Evolutionary conservation across 2,797 vertebrate genomes (phyloP).

Genomic region (Momotus momota): DNA sequence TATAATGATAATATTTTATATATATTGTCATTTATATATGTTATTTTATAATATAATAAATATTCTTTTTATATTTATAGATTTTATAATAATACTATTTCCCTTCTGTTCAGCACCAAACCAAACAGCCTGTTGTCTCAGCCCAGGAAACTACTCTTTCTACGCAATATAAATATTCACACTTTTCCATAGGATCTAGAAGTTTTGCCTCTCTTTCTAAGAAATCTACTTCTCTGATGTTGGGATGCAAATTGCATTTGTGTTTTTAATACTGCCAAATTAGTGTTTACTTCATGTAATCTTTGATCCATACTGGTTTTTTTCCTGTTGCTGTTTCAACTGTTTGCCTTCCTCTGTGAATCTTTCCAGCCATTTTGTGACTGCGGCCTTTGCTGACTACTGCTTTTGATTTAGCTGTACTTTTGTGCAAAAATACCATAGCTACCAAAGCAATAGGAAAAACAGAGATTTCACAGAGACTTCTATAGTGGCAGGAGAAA

Average conservation of each 20-base stretch:
- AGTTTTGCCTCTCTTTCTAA: neutral
- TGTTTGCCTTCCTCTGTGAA: neutral
- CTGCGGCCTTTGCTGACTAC: neutral
- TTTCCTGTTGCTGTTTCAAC: neutral
- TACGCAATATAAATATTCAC: neutral
- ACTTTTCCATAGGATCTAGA: neutral
- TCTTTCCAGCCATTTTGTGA: conserved; percentile 10
- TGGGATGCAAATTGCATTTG: neutral
- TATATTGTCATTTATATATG: too few relatives aligned
- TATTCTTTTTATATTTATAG: too few relatives aligned
- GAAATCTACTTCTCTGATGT: neutral
- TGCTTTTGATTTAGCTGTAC: conserved; percentile 17
- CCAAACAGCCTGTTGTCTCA: neutral
- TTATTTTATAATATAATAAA: too few relatives aligned
- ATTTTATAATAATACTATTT: neutral
- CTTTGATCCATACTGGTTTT: neutral
- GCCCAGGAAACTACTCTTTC: neutral
- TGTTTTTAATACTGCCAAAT: neutral
- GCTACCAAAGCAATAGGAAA: neutral
- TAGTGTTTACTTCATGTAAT: neutral
- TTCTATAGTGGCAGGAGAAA: neutral
- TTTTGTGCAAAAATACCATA: neutral
- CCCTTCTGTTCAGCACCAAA: neutral
- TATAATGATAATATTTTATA: neutral
- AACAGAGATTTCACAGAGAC: neutral